Base-by-base conservation (phyloP, 2,113 vertebrate genomes). In the Thunnus maccoyii region DNA sequence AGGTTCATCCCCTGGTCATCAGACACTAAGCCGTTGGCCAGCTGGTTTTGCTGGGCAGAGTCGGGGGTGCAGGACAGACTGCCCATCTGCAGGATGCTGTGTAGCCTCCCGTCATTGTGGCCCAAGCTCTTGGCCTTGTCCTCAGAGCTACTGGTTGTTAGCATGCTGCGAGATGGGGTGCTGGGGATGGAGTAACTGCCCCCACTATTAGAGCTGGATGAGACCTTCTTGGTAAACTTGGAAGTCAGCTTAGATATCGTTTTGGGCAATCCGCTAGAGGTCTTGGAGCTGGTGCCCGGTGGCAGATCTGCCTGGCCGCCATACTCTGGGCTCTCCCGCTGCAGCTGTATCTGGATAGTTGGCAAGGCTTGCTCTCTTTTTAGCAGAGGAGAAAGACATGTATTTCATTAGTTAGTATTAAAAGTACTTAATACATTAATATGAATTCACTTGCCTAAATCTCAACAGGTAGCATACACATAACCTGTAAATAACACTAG, bases 211-310 rank as follows among this genome's bases (percentile, higher is more conserved):
- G 95, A 93, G 85, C 89, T 95, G 70, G 98, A 98, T 1, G 98
- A 97, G 36, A 95, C 92, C 92, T 98, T 99, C 96, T 97, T 99
- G 86, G 98, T 99, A 94, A 99, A 98, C 84, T 97, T 96, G 65
- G 98, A 99, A 67, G 98, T 99, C 88, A 99, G 94, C 92, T 98
- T 99, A 64, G 97, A 99, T 92, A 99, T 99, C 0, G 98, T 99
- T 93, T 97, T 99, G 82, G 99, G 98, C 11, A 99, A 89, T 10
- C 98, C 98, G 18, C 97, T 95, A 7, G 97, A 96, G 72, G 96
- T 91, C 91, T 99, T 99, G 87, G 94, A 95, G 90, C 95, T 96
- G 51, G 95, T 96, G 80, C 97, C 97, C 0, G 95, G 87, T 0
- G 97, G 96, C 85, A 98, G 89, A 86, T 99, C 98, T 3, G 78